Evolutionary conservation across 2,888 invertebrate genomes (phyloP).

Genomic region (Brachyopa scutellaris): DNA sequence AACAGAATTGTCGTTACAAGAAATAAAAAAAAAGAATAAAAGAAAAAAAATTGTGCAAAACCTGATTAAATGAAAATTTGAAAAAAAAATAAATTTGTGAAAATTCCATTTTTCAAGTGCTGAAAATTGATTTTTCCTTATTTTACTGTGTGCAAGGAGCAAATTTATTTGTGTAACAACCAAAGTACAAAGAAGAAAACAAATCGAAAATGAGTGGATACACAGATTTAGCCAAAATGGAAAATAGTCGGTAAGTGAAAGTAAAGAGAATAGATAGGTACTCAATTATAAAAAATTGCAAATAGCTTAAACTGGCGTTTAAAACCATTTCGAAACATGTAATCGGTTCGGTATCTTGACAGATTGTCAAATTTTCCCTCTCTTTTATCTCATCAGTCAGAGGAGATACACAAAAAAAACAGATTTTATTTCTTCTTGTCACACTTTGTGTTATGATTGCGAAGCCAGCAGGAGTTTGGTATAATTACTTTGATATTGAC

Average conservation of each 20-base stretch:
- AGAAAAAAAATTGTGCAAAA: not conserved
- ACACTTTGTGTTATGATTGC: not conserved
- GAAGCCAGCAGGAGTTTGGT: not conserved
- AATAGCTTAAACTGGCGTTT: not conserved
- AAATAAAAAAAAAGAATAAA: constrained; percentile 12
- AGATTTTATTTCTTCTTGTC: not conserved
- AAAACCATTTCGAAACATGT: constrained; percentile 3
- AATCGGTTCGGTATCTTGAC: not conserved
- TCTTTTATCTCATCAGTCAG: too few species aligned
- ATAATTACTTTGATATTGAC: constrained; percentile 46
- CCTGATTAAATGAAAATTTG: constrained; percentile 36
- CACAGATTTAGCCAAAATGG: constrained; percentile 68
- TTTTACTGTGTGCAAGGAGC: not conserved
- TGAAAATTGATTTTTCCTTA: constrained; percentile 45
- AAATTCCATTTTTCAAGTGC: constrained; percentile 37
- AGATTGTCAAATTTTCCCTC: constrained; percentile 1
- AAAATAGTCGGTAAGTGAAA: constrained; percentile 71
- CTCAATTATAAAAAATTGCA: not conserved
- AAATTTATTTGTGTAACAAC: not conserved
- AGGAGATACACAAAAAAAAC: too few species aligned
- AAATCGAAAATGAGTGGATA: constrained; percentile 66
- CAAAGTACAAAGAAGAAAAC: constrained; percentile 20
- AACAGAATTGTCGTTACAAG: too few species aligned
- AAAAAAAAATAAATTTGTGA: constrained; percentile 19
- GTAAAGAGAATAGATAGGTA: constrained; percentile 9